A percentile compares a stretch with the other conserved stretches of the same genome.
These are phyloP conservation scores for Colostygia pectinataria DNA, from an alignment of 2,888 invertebrate genomes.

Conservation along the genomic window DNA sequence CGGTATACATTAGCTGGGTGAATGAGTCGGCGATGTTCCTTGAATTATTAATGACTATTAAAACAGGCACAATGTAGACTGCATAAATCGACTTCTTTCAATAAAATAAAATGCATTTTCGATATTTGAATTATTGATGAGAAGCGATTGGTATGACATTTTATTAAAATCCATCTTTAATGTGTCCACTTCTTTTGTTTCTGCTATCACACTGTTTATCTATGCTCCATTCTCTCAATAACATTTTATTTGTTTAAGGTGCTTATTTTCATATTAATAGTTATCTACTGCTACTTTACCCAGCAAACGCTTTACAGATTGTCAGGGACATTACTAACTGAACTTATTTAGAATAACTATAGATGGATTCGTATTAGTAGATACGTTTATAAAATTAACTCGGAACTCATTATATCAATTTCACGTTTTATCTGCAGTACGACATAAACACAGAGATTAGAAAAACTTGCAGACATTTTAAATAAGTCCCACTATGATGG, in stretches of 20 bases:
- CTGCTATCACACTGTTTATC: too few relatives aligned
- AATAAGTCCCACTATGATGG: background rate
- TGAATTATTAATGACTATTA: conserved; percentile 24
- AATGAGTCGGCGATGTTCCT: conserved; percentile 22
- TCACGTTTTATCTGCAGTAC: too few relatives aligned
- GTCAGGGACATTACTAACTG: too few relatives aligned
- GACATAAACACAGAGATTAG: background rate
- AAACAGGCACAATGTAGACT: background rate
- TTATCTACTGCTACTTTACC: too few relatives aligned
- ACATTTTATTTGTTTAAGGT: too few relatives aligned
- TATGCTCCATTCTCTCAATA: too few relatives aligned
- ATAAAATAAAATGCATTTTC: conserved; percentile 8
- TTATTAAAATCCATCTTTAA: conserved; percentile 12
- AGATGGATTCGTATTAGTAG: too few relatives aligned
- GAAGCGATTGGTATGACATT: conserved; percentile 5
- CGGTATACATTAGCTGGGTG: conserved; percentile 3
- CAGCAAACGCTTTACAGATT: too few relatives aligned
- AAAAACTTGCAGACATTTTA: background rate
- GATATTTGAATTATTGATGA: conserved; percentile 25
- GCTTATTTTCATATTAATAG: too few relatives aligned
- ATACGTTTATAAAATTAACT: too few relatives aligned
- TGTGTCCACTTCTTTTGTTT: conserved; percentile 3
- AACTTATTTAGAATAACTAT: too few relatives aligned
- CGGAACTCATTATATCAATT: too few relatives aligned
- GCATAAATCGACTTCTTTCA: conserved; percentile 5